Base-by-base conservation (phyloP, 2,797 vertebrate genomes). In the Scolopax bukidnonensis region DNA sequence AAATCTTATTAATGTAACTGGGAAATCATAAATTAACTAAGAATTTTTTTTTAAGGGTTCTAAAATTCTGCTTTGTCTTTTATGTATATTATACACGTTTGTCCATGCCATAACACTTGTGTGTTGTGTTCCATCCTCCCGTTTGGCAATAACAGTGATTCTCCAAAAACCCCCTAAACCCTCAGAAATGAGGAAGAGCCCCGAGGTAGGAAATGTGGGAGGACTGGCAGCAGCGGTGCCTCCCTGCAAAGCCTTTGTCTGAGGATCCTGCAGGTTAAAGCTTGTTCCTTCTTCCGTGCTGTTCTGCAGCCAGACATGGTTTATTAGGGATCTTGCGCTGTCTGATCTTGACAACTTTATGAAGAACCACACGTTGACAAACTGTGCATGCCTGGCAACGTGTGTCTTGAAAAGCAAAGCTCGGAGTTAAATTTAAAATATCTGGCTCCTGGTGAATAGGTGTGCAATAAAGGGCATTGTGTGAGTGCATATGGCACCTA, bases 201-300 rank as follows among this genome's bases (percentile, higher is more conserved):
- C 47, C 7, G 41, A 30, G 20, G 61, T 9, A 8, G 71, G 32
- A 57, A 57, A 1, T 36, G 40, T 18, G 32, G 16, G 33, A 12
- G 23, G 30, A 11, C 14, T 2, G 2, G 2, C 6, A 16, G n/a
- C n/a, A 61, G 21, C 0, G 2, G 16, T 30, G 32, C 15, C 41
- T 45, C 12, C 3, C 63, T 51, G 63, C 68, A 51, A 4, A 51
- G 18, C 16, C 27, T 45, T 28, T 28, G 5, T 32, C 48, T n/a
- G 7, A n/a, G 56, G 41, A 43, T 50, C 33, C 56, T 59, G 40
- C 60, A 74, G 63, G 21, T 56, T 27, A 43, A 43, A 67, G 64
- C 24, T 41, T 15, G 10, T 40, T 74, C 25, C 53, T 73, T 12
- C 32, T 61, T 50, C 12, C 0, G 0, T 25, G 57, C 33, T 30